Evolutionary conservation across 2,113 vertebrate species (phyloP), one percentile per base, ranked within the genome.

Genomic region (Ancistrus triradiatus): DNA sequence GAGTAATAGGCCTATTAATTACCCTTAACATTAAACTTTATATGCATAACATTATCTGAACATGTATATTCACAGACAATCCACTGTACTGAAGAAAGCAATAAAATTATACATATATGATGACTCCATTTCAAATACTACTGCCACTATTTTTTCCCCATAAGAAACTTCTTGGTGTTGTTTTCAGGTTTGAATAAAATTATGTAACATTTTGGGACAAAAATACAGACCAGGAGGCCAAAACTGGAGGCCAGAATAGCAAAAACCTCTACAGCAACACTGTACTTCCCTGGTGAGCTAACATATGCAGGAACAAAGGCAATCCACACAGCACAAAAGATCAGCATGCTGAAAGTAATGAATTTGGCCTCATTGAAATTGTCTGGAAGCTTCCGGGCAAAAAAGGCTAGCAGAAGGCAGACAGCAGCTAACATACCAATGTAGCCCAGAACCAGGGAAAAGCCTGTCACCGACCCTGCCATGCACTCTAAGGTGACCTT

Each of bases 311-410:
- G 86, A 11, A 86, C 74, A 56, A 88, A 88, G 1, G 83, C 72
- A 4, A 86, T 60, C 87, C 86, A 88, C 1, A 86, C 77, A 7
- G 78, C 82, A 44, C 83, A 85, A 72, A 89, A 88, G 27, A 88
- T 88, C 66, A 89, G 55, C 85, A 88, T 87, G 77, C 87, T 88
- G 72, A 88, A 87, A 46, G 84, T 88, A 75, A 90, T 87, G 40
- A 86, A 69, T 53, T 82, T 85, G 15, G 78, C 80, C 37, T 83
- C 81, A 6, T 82, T 83, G 21, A 83, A 82, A 24, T 76, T 80
- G 35, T 80, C 80, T 2, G 83, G 87, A 13, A 89, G 80, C 64
- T 87, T 88, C n/a, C 85, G 73, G 17, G 84, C 84, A 3, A 86
- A 62, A 66, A 89, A 90, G 15, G 84, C 85, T 72, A 87, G 50